phyloP scores from a whole-genome alignment of 2,113 vertebrate genomes.

The Megalops atlanticus region DNA sequence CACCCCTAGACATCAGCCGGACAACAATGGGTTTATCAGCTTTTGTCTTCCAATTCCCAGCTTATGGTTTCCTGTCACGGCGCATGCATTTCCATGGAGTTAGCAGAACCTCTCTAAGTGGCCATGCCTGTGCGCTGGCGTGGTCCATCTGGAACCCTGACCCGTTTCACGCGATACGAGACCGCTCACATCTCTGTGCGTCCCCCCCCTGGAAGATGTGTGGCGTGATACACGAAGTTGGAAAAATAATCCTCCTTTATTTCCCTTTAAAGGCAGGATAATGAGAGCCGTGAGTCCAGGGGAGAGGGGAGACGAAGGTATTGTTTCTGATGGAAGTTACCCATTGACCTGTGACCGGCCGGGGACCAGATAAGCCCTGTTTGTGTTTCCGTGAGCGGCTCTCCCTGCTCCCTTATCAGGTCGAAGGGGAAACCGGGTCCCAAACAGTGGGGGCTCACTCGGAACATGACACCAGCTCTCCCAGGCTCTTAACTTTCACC shows the following conservation, averaged over 20 bases:
- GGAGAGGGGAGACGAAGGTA: background rate
- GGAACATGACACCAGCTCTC: background rate
- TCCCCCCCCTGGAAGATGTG: background rate
- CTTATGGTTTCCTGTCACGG: background rate
- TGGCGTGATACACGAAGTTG: background rate
- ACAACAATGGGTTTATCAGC: background rate
- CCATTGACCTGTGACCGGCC: constrained; percentile 15
- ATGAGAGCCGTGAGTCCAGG: background rate
- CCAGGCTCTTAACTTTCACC: background rate
- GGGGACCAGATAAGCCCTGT: constrained; percentile 22
- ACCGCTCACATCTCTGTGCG: background rate
- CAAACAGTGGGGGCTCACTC: background rate
- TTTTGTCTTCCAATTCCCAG: background rate
- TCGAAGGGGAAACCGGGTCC: constrained; percentile 2
- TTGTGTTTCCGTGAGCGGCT: background rate
- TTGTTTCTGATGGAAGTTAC: constrained; percentile 27
- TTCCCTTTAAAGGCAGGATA: background rate
- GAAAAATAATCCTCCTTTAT: background rate
- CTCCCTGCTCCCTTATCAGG: background rate
- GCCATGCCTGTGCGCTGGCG: no score
- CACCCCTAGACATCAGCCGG: background rate
- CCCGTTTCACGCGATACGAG: background rate
- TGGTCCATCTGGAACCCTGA: background rate
- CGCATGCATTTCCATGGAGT: background rate
- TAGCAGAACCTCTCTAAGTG: no score